phyloP scores from a whole-genome alignment of 2,113 vertebrate genomes.

The Pituophis catenifer region DNA sequence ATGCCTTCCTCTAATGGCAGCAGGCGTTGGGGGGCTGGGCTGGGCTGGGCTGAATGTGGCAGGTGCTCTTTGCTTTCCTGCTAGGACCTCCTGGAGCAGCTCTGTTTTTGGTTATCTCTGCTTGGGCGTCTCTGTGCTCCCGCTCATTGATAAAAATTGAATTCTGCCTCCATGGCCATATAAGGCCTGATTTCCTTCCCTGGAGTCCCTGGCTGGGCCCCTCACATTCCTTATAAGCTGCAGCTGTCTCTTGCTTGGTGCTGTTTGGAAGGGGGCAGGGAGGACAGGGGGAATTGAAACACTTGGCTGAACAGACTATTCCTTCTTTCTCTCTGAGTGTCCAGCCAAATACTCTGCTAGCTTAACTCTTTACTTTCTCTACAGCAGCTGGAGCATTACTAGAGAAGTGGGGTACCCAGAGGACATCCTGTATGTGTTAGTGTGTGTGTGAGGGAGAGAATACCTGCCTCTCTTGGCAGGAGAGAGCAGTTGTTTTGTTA shows the following conservation, averaged over 20 bases:
- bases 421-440: not conserved
- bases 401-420: not conserved
- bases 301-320: constrained; percentile 55
- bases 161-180: constrained; percentile 95
- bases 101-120: constrained; percentile 59
- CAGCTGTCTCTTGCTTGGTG: constrained; percentile 88
- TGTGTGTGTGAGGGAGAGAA: not conserved
- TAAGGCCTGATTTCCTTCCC: constrained; percentile 95
- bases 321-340: constrained; percentile 33
- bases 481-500: too few species aligned
- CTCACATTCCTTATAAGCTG: constrained; percentile 95
- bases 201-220: constrained; percentile 82
- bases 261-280: constrained; percentile 69
- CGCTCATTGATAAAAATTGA: constrained; percentile 95
- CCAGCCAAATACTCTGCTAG: constrained; percentile 33
- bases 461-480: not conserved
- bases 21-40: not conserved
- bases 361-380: not conserved
- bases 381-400: not conserved
- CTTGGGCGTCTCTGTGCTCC: constrained; percentile 52
- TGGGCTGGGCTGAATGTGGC: not conserved
- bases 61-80: constrained; percentile 44
- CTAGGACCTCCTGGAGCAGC: constrained; percentile 21
- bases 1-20: not conserved
- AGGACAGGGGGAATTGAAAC: constrained; percentile 71